Evolutionary conservation across 2,888 invertebrate genomes (phyloP).

Genomic region (Muschampia plurimacula): DNA sequence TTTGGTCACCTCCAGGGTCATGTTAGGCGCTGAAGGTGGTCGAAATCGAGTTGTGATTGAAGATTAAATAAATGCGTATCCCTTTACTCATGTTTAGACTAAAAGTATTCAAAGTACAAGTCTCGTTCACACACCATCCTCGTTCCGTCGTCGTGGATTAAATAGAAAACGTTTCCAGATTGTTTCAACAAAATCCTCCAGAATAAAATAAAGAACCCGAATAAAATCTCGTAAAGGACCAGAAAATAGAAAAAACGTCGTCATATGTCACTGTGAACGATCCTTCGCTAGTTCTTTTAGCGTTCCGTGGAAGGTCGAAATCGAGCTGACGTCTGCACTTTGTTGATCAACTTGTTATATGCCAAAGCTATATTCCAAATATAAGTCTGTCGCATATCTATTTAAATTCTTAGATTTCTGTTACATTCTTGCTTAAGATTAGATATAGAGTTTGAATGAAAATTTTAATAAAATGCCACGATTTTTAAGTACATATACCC

Average conservation of each 20-base stretch:
- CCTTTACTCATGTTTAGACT: too few species aligned
- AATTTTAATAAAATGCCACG: too few species aligned
- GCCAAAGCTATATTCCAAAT: background rate
- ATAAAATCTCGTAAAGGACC: slow-evolving; percentile 21
- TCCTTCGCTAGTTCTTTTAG: slow-evolving; percentile 13
- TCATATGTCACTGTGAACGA: slow-evolving; percentile 27
- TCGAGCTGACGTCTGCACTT: background rate
- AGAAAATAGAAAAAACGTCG: slow-evolving; percentile 16
- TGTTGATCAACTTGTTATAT: background rate
- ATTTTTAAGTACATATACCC: too few species aligned
- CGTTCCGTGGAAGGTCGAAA: slow-evolving; percentile 12
- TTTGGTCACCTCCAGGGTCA: too few species aligned
- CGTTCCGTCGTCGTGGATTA: background rate
- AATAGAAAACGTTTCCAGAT: slow-evolving; percentile 2
- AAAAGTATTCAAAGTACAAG: too few species aligned
- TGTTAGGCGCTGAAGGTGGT: too few species aligned
- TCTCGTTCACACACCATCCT: background rate
- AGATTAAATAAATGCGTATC: too few species aligned
- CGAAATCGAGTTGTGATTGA: too few species aligned
- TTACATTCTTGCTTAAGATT: too few species aligned
- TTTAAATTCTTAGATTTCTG: too few species aligned
- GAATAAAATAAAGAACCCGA: slow-evolving; percentile 10
- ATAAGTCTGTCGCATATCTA: background rate
- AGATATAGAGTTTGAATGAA: too few species aligned
- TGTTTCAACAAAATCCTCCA: slow-evolving; percentile 6